Evolutionary conservation across 2,797 vertebrate species (phyloP), one percentile per base, ranked within the genome.

Genomic region (Heliangelus exortis): DNA sequence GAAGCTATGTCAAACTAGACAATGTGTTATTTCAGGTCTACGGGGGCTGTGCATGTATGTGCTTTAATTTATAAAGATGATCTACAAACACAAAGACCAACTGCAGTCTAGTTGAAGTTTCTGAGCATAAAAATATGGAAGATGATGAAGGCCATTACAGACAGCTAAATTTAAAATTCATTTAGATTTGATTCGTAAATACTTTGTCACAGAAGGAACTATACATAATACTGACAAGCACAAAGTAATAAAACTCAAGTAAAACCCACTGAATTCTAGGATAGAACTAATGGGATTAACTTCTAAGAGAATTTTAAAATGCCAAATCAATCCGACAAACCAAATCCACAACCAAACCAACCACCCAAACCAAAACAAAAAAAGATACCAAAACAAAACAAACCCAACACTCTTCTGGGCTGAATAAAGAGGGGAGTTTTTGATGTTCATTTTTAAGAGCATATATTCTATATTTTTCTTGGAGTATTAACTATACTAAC

Each of bases 131-230:
- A 90, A 87, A 87, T 58, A 54, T 7, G 18, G 71, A 89, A 66
- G 20, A 53, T 43, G 17, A 59, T 54, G 47, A 78, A 90, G 31
- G 21, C 22, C 33, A 39, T 75, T 75, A 34, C 11, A 72, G 84
- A 68, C 23, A 89, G 25, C 22, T 54, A 69, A 87, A 83, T 18
- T 73, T 95, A 69, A 93, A 91, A 92, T 9, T 1, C 12, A 63
- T 28, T 78, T 69, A 67, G 28, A 87, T 91, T 88, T 90, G 63
- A 66, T 92, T 93, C 80, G 9, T 82, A 93, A 93, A 93, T 65
- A 94, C 10, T 8, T 61, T 87, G n/a, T 73, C 65, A 75, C 16
- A 66, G n/a, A 48, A 9, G 29, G 25, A 92, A 67, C 74, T 78
- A 92, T 82, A 77, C 75, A 41, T 23, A 73, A 83, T 80, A 94